Evolutionary conservation across 2,797 vertebrate genomes (phyloP).

Genomic region (Nannoperca australis): DNA sequence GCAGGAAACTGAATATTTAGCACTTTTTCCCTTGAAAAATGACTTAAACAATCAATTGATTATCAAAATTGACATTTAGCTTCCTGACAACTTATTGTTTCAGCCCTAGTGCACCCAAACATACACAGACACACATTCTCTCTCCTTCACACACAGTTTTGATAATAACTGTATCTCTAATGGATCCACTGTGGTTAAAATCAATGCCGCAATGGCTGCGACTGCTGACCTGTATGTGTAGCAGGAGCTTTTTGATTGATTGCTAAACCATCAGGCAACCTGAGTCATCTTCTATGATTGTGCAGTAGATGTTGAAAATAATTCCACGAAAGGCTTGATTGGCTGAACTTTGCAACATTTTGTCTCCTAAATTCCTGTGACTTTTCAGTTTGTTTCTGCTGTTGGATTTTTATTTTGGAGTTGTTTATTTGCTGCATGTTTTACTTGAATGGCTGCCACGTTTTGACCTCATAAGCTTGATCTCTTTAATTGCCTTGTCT

Average conservation of each 20-base stretch:
- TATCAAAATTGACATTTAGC: constrained; percentile 27
- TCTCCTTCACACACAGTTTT: constrained; percentile 29
- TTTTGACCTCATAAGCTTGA: constrained; percentile 93
- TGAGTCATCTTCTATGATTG: constrained; percentile 84
- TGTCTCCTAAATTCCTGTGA: constrained; percentile 67
- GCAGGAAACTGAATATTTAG: not conserved
- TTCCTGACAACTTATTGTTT: constrained; percentile 28
- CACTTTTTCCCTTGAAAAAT: not conserved
- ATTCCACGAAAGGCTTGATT: constrained; percentile 71
- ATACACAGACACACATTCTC: constrained; percentile 17
- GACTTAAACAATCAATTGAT: not conserved
- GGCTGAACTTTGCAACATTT: constrained; percentile 63
- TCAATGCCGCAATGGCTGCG: constrained; percentile 70
- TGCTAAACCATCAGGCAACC: constrained; percentile 69
- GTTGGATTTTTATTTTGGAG: constrained; percentile 77
- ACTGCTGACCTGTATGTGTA: constrained; percentile 79
- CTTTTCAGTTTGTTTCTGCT: constrained; percentile 45
- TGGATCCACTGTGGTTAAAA: constrained; percentile 67
- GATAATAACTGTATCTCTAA: constrained; percentile 54
- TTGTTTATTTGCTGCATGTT: constrained; percentile 88
- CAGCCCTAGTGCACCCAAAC: constrained; percentile 48
- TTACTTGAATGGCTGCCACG: constrained; percentile 97
- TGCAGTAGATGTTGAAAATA: constrained; percentile 69
- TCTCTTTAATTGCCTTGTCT: constrained; percentile 81
- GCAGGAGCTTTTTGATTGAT: constrained; percentile 57